Conservation (phyloP, 2,888 invertebrate species). For the Drosophila quinaria region DNA sequence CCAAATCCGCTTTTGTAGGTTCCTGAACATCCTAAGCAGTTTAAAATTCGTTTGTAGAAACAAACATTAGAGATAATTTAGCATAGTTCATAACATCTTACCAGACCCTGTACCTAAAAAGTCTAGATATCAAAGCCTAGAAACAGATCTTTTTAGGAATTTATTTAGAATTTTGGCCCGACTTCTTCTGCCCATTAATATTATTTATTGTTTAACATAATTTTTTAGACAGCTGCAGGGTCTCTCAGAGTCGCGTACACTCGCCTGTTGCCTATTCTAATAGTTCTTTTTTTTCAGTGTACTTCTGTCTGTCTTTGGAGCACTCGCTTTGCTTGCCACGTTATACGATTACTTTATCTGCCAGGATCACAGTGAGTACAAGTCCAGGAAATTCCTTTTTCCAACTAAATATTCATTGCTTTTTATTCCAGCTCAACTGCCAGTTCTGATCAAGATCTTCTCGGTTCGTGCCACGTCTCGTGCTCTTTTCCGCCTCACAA, state of each 20-base stretch:
- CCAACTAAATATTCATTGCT: neutral
- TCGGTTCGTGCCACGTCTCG: constrained; percentile 66
- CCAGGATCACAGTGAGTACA: constrained; percentile 39
- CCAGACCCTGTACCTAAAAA: too few species aligned
- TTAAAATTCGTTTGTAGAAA: neutral
- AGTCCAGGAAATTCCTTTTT: neutral
- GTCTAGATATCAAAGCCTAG: too few species aligned
- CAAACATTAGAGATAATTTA: too few species aligned
- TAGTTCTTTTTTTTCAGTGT: constrained; percentile 30
- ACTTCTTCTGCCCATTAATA: too few species aligned
- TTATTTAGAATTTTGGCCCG: too few species aligned
- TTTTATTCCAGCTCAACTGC: constrained; percentile 16
- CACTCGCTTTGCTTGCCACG: constrained; percentile 53
- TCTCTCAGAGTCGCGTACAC: neutral
- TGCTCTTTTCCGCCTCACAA: constrained; percentile 45
- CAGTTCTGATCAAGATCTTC: constrained; percentile 58
- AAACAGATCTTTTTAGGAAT: too few species aligned
- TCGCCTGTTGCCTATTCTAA: too few species aligned
- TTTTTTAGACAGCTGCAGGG: too few species aligned
- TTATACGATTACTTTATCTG: constrained; percentile 59
- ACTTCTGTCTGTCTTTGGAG: constrained; percentile 37
- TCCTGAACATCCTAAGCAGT: neutral
- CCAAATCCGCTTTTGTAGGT: neutral
- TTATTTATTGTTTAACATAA: too few species aligned
- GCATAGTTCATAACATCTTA: too few species aligned